These are phyloP conservation scores for Helicoverpa armigera DNA, from an alignment of 1,140 invertebrate genomes.

Conservation along the genomic window DNA sequence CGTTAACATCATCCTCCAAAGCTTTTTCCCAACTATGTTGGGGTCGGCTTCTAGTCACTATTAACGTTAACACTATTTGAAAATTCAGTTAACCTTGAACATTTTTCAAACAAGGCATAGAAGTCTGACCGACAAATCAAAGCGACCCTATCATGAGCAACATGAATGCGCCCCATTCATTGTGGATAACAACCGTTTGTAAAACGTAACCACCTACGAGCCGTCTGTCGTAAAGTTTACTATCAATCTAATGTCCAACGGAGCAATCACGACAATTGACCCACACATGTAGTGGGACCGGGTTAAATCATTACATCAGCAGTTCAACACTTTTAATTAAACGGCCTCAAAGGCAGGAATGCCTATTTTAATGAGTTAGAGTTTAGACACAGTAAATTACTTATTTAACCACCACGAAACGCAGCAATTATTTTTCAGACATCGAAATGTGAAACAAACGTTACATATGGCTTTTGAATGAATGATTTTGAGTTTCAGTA, in stretches of 20 bases:
- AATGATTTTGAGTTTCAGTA: too few relatives aligned
- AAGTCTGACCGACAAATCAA: too few relatives aligned
- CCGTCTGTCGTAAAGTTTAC: slow-evolving; percentile 49
- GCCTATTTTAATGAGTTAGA: too few relatives aligned
- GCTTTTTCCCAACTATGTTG: too few relatives aligned
- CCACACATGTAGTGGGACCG: slow-evolving; percentile 56
- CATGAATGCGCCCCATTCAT: slow-evolving; percentile 16
- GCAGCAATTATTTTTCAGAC: not conserved
- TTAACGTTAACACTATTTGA: too few relatives aligned
- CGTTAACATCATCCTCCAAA: too few relatives aligned
- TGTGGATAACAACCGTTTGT: not conserved
- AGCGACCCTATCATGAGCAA: not conserved
- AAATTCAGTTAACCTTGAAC: not conserved
- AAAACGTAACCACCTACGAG: not conserved
- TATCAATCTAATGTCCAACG: slow-evolving; percentile 45
- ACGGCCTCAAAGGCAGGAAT: slow-evolving; percentile 43
- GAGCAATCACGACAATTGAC: slow-evolving; percentile 59
- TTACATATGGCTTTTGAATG: too few relatives aligned
- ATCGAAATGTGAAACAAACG: not conserved
- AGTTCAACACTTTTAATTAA: slow-evolving; percentile 79
- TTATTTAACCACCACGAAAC: not conserved
- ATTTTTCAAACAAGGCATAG: not conserved
- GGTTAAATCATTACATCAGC: slow-evolving; percentile 79
- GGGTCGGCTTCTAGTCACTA: too few relatives aligned
- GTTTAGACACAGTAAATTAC: too few relatives aligned